Evolutionary conservation across 2,113 vertebrate species (phyloP).

Genomic region (Hipposideros armiger): DNA sequence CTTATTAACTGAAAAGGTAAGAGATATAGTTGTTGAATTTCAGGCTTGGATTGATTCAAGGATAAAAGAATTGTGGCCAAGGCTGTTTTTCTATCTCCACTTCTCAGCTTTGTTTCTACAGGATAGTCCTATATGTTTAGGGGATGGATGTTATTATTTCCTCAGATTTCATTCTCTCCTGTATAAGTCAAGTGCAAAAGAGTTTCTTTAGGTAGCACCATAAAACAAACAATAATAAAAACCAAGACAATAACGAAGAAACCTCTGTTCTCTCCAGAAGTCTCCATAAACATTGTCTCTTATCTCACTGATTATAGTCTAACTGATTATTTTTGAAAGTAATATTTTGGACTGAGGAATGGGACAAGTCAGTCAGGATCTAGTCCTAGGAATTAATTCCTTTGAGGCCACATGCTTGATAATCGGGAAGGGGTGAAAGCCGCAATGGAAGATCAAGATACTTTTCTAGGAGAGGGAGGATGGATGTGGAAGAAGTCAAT

Average conservation of each 20-base stretch:
- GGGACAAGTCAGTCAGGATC: not conserved
- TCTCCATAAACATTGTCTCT: not conserved
- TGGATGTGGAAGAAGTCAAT: not conserved
- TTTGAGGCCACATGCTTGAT: not conserved
- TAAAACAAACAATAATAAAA: not conserved
- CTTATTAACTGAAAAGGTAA: not conserved
- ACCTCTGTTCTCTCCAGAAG: not conserved
- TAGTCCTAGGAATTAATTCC: not conserved
- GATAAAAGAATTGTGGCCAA: not conserved
- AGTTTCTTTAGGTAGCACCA: not conserved
- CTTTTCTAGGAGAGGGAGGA: not conserved
- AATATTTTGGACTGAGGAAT: not conserved
- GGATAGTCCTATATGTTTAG: not conserved
- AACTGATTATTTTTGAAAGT: conserved; percentile 1
- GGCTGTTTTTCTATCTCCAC: not conserved
- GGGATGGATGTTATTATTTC: not conserved
- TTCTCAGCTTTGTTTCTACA: not conserved
- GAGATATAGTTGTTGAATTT: not conserved
- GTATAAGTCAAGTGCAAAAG: not conserved
- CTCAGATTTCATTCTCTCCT: not conserved
- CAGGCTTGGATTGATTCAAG: not conserved
- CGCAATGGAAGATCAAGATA: not conserved
- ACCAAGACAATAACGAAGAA: not conserved
- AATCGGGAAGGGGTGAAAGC: not conserved
- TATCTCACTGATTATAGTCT: not conserved